Base-by-base conservation (phyloP, 2,113 vertebrate species). In the Delphinus delphis region DNA sequence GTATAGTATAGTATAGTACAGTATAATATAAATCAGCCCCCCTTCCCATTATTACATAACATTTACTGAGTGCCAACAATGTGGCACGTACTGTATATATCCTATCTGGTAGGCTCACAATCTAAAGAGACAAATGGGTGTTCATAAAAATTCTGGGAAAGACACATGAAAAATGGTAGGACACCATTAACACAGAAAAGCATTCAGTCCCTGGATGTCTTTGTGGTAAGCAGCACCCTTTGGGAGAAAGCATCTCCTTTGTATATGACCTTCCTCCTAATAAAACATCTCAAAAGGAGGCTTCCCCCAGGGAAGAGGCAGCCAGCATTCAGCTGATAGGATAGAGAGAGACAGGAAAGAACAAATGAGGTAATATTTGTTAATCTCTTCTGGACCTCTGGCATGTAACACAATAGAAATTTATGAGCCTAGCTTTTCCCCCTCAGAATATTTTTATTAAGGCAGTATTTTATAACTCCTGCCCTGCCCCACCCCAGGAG, bases 391-490 rank as follows among this genome's bases (percentile, higher is more conserved):
- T 85, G 83, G 94, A 95, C 79, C 47, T n/a, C 65, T 92, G 80
- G 95, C 67, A 97, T 70, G 84, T 93, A 89, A 86, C 33, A 96
- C 74, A 93, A 88, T 50, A 96, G 55, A 97, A 81, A 97, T 96
- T 96, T 96, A 96, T 96, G 25, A 96, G 92, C 13, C 74, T 95
- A 68, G 76, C 92, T 97, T 97, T 95, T 90, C 33, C 76, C n/a
- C 68, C 97, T 95, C 58, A 97, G 93, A 97, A 93, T 97, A 96
- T 96, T 97, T 97, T 97, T 97, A 98, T 97, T 98, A 96, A 97
- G 92, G 88, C 60, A 90, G 83, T 97, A 89, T 94, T 97, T 96
- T 95, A 97, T 87, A 95, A 44, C 60, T 58, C 82, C 33, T 14
- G 44, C 53, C 68, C 28, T n/a, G n/a, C 83, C n/a, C 36, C 18